phyloP scores from a whole-genome alignment of 2,797 vertebrate species.

The Argentina silus region DNA sequence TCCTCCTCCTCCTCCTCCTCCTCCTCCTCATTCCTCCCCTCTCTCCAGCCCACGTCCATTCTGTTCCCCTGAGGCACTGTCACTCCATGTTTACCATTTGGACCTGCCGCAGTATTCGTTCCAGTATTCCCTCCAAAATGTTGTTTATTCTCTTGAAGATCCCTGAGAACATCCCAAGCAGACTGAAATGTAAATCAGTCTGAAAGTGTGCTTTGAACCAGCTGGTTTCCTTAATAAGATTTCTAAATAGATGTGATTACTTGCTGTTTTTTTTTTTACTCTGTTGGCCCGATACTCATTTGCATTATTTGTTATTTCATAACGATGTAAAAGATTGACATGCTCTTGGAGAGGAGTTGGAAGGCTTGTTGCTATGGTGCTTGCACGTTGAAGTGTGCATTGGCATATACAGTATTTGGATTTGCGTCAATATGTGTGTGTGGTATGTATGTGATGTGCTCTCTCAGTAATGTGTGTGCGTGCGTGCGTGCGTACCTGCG shows the following conservation, averaged over 20 bases:
- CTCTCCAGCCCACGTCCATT: background rate
- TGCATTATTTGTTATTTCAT: constrained; percentile 17
- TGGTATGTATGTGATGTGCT: background rate
- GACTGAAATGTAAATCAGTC: constrained; percentile 29
- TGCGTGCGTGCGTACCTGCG: background rate
- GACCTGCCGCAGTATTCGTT: constrained; percentile 42
- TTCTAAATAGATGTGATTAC: too few species aligned
- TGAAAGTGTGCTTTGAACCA: constrained; percentile 30
- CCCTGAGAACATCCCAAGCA: constrained; percentile 45
- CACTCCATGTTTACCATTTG: background rate
- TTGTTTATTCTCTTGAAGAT: constrained; percentile 28
- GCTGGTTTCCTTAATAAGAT: too few species aligned
- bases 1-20: constrained; percentile 2
- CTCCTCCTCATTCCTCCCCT: constrained; percentile 8
- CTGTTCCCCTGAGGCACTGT: background rate
- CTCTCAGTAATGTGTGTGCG: background rate
- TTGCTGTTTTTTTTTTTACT: background rate
- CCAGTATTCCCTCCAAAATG: constrained; percentile 4
- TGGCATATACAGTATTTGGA: background rate
- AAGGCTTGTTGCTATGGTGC: constrained; percentile 37
- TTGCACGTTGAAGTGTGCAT: constrained; percentile 1
- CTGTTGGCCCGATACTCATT: constrained; percentile 22
- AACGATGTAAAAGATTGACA: constrained; percentile 26
- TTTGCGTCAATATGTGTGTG: background rate
- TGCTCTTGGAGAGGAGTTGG: constrained; percentile 14